A percentile compares a stretch with the other conserved stretches of the same genome.
These are phyloP conservation scores for Drosophila arizonae DNA, from an alignment of 1,140 invertebrate species.

Conservation along the genomic window DNA sequence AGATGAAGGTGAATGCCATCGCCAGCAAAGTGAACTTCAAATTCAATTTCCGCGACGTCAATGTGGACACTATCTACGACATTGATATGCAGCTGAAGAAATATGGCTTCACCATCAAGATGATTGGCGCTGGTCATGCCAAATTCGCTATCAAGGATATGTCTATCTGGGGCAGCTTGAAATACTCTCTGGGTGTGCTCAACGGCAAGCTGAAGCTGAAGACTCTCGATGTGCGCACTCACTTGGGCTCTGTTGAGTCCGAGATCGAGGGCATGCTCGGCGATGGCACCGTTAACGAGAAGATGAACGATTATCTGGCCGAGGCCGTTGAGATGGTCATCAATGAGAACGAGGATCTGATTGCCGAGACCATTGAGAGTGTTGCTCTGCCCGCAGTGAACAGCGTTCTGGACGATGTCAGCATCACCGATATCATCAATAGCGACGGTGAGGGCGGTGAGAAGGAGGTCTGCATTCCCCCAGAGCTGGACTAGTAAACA, in stretches of 20 bases:
- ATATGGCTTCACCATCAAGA: conserved; percentile 74
- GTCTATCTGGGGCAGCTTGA: conserved; percentile 68
- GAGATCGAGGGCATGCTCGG: conserved; percentile 78
- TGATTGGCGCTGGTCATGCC: conserved; percentile 70
- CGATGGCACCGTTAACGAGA: conserved; percentile 66
- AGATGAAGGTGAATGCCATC: conserved; percentile 76
- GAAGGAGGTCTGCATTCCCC: conserved; percentile 74
- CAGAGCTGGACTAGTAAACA: conserved; percentile 67
- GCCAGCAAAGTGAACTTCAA: conserved; percentile 76
- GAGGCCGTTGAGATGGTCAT: conserved; percentile 67
- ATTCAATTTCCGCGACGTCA: conserved; percentile 70
- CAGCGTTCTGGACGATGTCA: conserved; percentile 58
- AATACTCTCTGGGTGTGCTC: conserved; percentile 70
- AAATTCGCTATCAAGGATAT: conserved; percentile 77
- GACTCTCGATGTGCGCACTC: conserved; percentile 68
- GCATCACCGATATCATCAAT: conserved; percentile 58
- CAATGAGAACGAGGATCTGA: conserved; percentile 78
- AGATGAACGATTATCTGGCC: conserved; percentile 71
- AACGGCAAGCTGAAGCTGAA: conserved; percentile 72
- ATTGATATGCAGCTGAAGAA: conserved; percentile 65
- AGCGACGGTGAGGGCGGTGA: conserved; percentile 67
- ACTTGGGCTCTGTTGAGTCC: conserved; percentile 75
- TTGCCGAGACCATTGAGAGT: conserved; percentile 72
- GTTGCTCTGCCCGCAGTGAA: conserved; percentile 72
- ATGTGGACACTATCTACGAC: conserved; percentile 74